Percentiles rank a stretch among this genome's conserved stretches.
Evolutionary conservation across 2,888 invertebrate species (phyloP).

Genomic region (Caenorhabditis becei): DNA sequence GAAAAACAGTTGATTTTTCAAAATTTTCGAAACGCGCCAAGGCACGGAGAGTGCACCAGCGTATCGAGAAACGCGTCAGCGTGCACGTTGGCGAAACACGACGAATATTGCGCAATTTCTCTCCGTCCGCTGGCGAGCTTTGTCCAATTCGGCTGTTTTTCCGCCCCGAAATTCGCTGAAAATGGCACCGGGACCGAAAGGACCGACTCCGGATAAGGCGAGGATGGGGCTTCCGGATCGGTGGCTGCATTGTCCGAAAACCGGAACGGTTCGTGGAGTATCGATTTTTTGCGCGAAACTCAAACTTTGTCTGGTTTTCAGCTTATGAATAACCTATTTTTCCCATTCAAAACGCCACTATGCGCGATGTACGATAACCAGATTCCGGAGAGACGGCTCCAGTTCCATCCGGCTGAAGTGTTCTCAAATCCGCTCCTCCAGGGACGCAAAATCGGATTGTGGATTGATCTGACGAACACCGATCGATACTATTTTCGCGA

Average conservation of each 20-base stretch:
- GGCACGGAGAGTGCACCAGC: constrained; percentile 10
- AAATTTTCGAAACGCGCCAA: constrained; percentile 47
- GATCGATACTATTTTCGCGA: constrained; percentile 91
- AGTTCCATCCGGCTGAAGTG: constrained; percentile 92
- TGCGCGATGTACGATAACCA: constrained; percentile 89
- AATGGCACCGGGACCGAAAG: constrained; percentile 59
- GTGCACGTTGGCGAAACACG: background rate
- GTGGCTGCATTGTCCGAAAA: constrained; percentile 84
- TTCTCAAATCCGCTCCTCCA: constrained; percentile 83
- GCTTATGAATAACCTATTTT: constrained; percentile 87
- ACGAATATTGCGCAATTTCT: background rate
- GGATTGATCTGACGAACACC: constrained; percentile 98
- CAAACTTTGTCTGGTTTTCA: constrained; percentile 31
- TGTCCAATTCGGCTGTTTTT: constrained; percentile 12
- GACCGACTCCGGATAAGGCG: constrained; percentile 73
- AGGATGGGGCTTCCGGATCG: constrained; percentile 82
- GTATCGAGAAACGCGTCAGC: constrained; percentile 29
- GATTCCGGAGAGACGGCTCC: constrained; percentile 88
- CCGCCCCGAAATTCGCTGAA: constrained; percentile 13
- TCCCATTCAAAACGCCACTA: constrained; percentile 96
- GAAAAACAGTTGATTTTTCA: background rate
- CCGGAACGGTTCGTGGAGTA: constrained; percentile 82
- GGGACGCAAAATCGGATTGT: constrained; percentile 89
- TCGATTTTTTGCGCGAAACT: constrained; percentile 1
- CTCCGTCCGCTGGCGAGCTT: background rate